These are phyloP conservation scores for Pogonocichla stellata DNA, from an alignment of 2,113 vertebrate species.

Conservation along the genomic window DNA sequence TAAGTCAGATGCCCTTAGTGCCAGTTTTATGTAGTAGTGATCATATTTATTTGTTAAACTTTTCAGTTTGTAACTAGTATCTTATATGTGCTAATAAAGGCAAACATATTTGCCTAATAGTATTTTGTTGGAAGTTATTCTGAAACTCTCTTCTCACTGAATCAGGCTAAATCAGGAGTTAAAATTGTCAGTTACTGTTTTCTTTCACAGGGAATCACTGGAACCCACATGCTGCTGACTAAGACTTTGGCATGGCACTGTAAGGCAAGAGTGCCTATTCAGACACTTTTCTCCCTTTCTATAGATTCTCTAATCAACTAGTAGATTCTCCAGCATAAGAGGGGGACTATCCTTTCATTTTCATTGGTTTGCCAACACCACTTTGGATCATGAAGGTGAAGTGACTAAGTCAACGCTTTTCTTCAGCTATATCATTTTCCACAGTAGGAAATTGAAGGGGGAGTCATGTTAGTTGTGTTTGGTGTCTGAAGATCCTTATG, in stretches of 20 bases:
- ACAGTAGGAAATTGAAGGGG: not conserved
- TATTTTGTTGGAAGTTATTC: not conserved
- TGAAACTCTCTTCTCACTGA: not conserved
- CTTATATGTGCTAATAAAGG: not conserved
- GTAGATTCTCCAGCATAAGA: not conserved
- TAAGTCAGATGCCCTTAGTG: not conserved
- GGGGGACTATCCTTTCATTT: not conserved
- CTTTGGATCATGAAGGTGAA: not conserved
- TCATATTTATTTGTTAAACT: not conserved
- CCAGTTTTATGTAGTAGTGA: not conserved
- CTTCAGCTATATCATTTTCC: not conserved
- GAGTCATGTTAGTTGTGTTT: not conserved
- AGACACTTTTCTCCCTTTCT: not conserved
- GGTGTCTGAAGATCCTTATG: not conserved
- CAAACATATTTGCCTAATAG: not conserved
- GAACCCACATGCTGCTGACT: not conserved
- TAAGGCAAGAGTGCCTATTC: not conserved
- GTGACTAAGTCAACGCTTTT: not conserved
- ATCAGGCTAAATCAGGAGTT: not conserved
- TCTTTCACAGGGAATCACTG: not conserved
- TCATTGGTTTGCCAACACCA: not conserved
- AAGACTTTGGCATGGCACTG: not conserved
- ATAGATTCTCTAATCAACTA: not conserved
- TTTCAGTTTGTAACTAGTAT: not conserved
- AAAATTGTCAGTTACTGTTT: not conserved